phyloP scores from a whole-genome alignment of 1,140 invertebrate species.

The Tetranychus cinnabarinus region DNA sequence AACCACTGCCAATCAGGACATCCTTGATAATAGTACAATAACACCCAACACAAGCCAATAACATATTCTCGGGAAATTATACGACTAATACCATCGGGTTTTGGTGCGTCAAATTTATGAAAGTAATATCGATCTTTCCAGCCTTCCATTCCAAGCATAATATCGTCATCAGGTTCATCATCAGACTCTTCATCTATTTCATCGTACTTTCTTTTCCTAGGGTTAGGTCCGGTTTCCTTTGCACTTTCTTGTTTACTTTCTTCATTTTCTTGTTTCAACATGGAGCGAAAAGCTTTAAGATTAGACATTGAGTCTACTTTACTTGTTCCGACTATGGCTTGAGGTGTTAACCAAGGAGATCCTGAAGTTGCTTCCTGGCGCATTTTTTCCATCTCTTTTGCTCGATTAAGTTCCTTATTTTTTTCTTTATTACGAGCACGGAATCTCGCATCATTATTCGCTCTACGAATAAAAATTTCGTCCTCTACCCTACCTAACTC shows the following conservation, averaged over 20 bases:
- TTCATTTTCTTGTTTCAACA: neutral
- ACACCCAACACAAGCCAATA: conserved; percentile 85
- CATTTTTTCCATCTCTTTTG: neutral
- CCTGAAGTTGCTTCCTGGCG: neutral
- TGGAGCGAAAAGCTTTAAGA: neutral
- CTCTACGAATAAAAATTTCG: conserved; percentile 81
- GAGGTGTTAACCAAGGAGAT: neutral
- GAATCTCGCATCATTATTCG: conserved; percentile 58
- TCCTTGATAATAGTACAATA: conserved; percentile 96
- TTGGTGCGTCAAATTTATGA: conserved; percentile 60
- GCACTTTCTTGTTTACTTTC: neutral
- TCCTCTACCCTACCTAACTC: conserved; percentile 85
- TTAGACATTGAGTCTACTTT: neutral
- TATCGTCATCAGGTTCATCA: conserved; percentile 65
- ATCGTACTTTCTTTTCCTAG: neutral
- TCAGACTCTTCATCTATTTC: neutral
- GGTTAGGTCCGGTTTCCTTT: neutral
- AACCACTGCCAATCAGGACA: conserved; percentile 99
- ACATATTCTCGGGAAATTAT: conserved; percentile 70
- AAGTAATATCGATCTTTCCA: conserved; percentile 95
- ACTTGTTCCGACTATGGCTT: neutral
- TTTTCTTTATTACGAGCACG: conserved; percentile 19
- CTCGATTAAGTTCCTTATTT: neutral
- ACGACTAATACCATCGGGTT: conserved; percentile 49
- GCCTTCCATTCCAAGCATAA: conserved; percentile 84